Conservation (phyloP, 1,140 invertebrate genomes). For the Brevipalpus yothersi region DNA sequence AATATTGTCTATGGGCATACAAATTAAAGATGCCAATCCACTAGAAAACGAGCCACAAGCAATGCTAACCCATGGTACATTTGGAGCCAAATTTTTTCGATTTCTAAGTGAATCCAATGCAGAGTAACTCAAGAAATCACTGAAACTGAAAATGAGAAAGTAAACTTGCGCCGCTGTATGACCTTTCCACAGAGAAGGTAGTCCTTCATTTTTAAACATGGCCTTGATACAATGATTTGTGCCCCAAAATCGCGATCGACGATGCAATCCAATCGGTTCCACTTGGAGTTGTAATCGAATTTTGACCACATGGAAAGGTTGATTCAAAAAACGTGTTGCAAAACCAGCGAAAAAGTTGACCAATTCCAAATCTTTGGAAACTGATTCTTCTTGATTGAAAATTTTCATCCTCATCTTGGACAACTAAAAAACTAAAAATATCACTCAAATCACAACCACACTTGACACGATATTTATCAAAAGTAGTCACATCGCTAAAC, state of each 20-base stretch:
- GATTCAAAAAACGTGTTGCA: conserved; percentile 48
- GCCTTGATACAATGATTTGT: conserved; percentile 42
- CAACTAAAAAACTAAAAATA: no score
- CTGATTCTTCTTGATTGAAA: no score
- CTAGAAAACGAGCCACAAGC: conserved; percentile 50
- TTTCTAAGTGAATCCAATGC: conserved; percentile 17
- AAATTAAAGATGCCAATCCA: conserved; percentile 42
- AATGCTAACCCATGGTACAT: conserved; percentile 35
- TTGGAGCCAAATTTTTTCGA: neutral
- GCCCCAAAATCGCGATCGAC: conserved; percentile 52
- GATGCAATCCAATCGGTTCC: conserved; percentile 41
- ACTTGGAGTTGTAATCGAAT: conserved; percentile 82
- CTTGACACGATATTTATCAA: no score
- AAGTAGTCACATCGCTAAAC: no score
- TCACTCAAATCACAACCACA: no score
- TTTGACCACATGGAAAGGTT: conserved; percentile 82
- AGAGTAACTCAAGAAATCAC: conserved; percentile 30
- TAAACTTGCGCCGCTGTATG: conserved; percentile 74
- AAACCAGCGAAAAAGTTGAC: conserved; percentile 33
- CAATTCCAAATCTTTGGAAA: no score
- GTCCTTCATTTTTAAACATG: conserved; percentile 52
- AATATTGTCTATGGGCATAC: conserved; percentile 79
- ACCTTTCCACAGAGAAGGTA: conserved; percentile 71
- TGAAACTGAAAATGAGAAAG: conserved; percentile 60
- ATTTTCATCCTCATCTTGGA: no score